Evolutionary conservation across 2,113 vertebrate genomes (phyloP).

Genomic region (Calidris pygmaea): DNA sequence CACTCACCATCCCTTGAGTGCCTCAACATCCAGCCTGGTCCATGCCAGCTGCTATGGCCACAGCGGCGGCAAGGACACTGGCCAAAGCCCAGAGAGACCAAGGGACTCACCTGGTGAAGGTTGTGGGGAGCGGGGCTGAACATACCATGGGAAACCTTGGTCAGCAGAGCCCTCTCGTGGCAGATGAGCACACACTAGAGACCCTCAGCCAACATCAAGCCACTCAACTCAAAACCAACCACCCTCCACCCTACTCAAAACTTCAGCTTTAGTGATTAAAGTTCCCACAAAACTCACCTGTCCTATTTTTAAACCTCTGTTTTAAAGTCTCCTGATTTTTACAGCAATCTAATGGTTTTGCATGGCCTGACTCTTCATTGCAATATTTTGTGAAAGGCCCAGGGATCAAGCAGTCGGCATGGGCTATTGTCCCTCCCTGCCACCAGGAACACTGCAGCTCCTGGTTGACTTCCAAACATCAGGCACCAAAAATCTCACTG

Average conservation of each 20-base stretch:
- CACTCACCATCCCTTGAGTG: neutral
- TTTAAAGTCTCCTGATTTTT: neutral
- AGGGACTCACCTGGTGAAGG: neutral
- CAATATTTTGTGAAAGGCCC: neutral
- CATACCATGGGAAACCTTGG: neutral
- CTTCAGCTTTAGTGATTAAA: neutral
- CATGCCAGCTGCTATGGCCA: neutral
- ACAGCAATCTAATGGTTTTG: neutral
- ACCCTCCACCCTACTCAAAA: neutral
- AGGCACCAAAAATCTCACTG: neutral
- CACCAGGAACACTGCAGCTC: neutral
- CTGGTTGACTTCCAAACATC: neutral
- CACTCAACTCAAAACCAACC: neutral
- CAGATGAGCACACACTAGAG: neutral
- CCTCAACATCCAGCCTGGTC: neutral
- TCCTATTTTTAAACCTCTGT: neutral
- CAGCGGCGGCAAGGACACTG: neutral
- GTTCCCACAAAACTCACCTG: neutral
- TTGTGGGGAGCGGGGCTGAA: fast-evolving
- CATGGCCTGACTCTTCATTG: neutral
- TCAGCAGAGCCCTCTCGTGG: neutral
- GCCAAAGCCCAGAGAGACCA: neutral
- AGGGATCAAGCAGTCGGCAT: fast-evolving
- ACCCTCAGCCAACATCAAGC: neutral
- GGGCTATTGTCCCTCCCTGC: fast-evolving